These are phyloP conservation scores for Melipona beecheii DNA, from an alignment of 2,888 invertebrate genomes.

Conservation along the genomic window DNA sequence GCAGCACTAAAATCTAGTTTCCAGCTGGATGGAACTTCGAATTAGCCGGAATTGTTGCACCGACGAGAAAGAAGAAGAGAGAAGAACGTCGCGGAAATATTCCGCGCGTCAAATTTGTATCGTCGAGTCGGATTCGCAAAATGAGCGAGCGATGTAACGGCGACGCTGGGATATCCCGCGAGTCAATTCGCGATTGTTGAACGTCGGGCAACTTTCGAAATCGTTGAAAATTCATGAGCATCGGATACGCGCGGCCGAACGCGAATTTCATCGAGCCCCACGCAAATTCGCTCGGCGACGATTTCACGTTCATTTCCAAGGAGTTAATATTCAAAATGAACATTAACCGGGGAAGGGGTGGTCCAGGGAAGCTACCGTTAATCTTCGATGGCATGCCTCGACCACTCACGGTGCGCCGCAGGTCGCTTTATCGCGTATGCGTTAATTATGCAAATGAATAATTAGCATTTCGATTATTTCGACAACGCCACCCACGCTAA, in stretches of 20 bases:
- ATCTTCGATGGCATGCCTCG: conserved; percentile 73
- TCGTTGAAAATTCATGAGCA: conserved; percentile 53
- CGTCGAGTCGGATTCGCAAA: not conserved
- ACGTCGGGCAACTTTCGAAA: conserved; percentile 39
- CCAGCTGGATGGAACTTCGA: too few relatives aligned
- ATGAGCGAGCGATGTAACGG: not conserved
- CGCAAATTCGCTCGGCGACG: conserved; percentile 54
- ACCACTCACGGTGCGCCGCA: conserved; percentile 63
- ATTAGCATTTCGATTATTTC: conserved; percentile 82
- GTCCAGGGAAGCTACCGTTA: conserved; percentile 73
- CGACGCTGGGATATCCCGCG: not conserved
- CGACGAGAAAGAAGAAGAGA: not conserved
- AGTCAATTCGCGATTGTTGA: not conserved
- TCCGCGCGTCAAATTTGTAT: not conserved
- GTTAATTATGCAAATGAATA: conserved; percentile 82
- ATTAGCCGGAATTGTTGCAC: too few relatives aligned
- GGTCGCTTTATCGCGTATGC: conserved; percentile 74
- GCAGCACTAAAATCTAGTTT: too few relatives aligned
- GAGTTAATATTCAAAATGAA: conserved; percentile 76
- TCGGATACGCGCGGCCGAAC: conserved; percentile 26
- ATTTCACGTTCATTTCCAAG: conserved; percentile 68
- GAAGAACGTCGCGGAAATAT: conserved; percentile 8
- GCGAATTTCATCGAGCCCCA: conserved; percentile 38
- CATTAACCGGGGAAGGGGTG: conserved; percentile 67
- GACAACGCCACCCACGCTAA: conserved; percentile 52